Evolutionary conservation across 35 echinoderm and acorn worm genomes (phyloP).

Genomic region (Lytechinus variegatus): DNA sequence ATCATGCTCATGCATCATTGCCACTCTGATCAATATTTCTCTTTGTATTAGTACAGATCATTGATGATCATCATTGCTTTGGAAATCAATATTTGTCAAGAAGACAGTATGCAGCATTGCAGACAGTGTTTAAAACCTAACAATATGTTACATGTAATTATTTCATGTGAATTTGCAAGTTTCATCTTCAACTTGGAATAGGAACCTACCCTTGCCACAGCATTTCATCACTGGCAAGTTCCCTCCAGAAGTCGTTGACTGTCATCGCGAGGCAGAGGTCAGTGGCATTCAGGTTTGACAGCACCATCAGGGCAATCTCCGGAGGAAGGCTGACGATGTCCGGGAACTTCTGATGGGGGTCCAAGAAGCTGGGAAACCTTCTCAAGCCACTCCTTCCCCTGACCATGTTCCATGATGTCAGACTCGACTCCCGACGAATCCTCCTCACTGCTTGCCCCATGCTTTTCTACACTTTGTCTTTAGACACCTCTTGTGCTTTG

Average conservation of each 20-base stretch:
- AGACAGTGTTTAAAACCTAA: not conserved
- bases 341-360: conserved; percentile 75
- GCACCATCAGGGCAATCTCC: conserved; percentile 83
- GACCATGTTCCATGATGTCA: not conserved
- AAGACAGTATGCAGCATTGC: not conserved
- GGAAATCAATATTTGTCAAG: not conserved
- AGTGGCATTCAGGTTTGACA: conserved; percentile 93
- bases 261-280: conserved; percentile 95
- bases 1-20: too few species aligned
- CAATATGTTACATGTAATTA: too few species aligned
- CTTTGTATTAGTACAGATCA: too few species aligned
- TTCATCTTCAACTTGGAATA: not conserved
- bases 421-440: conserved; percentile 37
- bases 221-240: conserved; percentile 84
- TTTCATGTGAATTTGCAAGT: too few species aligned
- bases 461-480: not conserved
- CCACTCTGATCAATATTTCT: too few species aligned
- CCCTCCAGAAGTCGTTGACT: conserved; percentile 97
- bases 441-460: conserved; percentile 82
- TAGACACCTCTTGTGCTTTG: not conserved
- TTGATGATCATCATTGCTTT: not conserved
- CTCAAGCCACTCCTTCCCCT: not conserved
- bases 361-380: conserved; percentile 63
- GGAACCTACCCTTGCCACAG: conserved; percentile 90
- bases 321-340: conserved; percentile 90